Base-by-base conservation (phyloP, 2,797 vertebrate genomes). In the Melanogrammus aeglefinus region DNA sequence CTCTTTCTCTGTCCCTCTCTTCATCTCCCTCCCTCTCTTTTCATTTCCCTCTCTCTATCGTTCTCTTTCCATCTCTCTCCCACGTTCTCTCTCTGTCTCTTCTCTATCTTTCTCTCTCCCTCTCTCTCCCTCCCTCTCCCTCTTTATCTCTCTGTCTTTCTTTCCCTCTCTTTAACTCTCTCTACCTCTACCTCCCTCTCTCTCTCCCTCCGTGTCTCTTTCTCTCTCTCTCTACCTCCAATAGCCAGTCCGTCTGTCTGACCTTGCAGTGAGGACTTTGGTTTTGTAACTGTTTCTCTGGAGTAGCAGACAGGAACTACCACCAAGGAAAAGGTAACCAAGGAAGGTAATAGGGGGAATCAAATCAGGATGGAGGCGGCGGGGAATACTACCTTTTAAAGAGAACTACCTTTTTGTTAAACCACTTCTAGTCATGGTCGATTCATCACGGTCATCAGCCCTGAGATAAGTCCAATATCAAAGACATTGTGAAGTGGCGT, bases 391-490 rank as follows among this genome's bases (percentile, higher is more conserved):
- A 36, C 69, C 71, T 82, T 47, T 47, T 75, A 47, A 83, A 77
- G 78, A 47, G 83, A 85, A 81, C 79, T 85, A 74, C 75, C 41
- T 69, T 18, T 18, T 18, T 44, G 12, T 12, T 44, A 44, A 44
- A 44, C 41, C 41, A 70, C 71, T 63, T 75, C 57, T 41, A 73
- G 41, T 76, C 73, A 63, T n/a, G 75, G 76, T 44, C 14, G 9
- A 70, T 81, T 85, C 0, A 14, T 41, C 74, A 75, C 18, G 12
- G 47, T 16, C 41, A 80, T 81, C 77, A 78, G 78, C 79, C 85
- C 16, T 10, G 63, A 82, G 80, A 73, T 81, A 81, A 70, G 66
- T 81, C 63, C 78, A 82, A 79, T 14, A 78, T 74, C 29, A 73
- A 70, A 84, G 70, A 51, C 14, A 18, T 51, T 18, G 47, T 51